A percentile compares a stretch with the other conserved stretches of the same genome.
Conservation (phyloP, 2,113 vertebrate genomes). For the Hydrolagus affinis region DNA sequence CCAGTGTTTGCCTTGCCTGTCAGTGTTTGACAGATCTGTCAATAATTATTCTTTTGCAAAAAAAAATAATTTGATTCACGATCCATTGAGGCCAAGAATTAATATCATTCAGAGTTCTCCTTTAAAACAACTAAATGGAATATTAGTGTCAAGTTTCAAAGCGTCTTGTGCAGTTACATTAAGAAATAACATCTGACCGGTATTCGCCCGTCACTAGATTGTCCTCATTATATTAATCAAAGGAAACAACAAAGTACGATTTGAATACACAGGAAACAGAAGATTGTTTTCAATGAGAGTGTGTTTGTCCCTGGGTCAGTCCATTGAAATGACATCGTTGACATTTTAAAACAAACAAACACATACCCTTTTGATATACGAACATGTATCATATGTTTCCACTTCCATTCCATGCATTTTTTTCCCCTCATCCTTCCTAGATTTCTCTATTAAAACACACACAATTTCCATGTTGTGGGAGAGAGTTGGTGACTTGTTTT, state of each 20-base stretch:
- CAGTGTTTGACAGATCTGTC: too few relatives aligned
- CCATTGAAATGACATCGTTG: neutral
- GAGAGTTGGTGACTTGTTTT: too few relatives aligned
- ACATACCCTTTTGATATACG: too few relatives aligned
- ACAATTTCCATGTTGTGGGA: neutral
- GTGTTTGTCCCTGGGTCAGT: neutral
- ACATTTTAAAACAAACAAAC: too few relatives aligned
- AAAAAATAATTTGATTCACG: too few relatives aligned
- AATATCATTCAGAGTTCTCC: neutral
- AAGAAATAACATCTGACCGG: neutral
- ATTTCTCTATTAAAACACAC: neutral
- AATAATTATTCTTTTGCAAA: too few relatives aligned
- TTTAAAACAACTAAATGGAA: conserved; percentile 4
- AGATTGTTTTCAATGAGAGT: neutral
- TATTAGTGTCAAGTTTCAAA: neutral
- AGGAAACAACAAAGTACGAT: neutral
- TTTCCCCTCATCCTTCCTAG: neutral
- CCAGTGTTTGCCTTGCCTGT: too few relatives aligned
- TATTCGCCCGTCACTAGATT: neutral
- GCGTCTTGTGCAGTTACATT: neutral
- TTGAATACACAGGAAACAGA: neutral
- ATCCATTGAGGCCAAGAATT: neutral
- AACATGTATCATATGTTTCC: too few relatives aligned
- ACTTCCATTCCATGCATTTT: neutral
- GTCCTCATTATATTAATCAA: neutral